Percentiles rank a stretch among this genome's conserved stretches.
phyloP scores from a whole-genome alignment of 2,888 invertebrate genomes.

The Agrotis puta region DNA sequence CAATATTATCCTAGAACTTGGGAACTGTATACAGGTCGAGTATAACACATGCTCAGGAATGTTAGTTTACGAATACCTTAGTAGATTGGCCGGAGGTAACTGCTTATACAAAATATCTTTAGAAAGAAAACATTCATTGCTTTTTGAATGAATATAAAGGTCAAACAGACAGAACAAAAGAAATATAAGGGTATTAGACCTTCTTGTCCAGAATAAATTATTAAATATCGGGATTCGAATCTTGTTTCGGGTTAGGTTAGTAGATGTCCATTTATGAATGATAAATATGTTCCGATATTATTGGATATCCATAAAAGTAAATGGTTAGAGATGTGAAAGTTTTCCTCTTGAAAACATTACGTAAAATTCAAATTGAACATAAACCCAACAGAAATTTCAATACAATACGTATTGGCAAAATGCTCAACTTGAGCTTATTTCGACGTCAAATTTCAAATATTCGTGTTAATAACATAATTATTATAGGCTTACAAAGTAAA shows the following conservation, averaged over 20 bases:
- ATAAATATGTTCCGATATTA: slow-evolving; percentile 9
- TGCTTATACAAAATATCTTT: slow-evolving; percentile 13
- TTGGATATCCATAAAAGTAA: neutral
- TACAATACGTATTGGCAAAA: slow-evolving; percentile 11
- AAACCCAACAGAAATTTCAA: neutral
- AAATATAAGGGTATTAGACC: slow-evolving; percentile 24
- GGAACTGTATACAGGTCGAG: slow-evolving; percentile 8
- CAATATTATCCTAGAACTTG: slow-evolving; percentile 50
- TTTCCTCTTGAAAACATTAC: neutral
- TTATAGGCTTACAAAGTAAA: slow-evolving; percentile 34
- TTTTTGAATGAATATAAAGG: slow-evolving; percentile 10
- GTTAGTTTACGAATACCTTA: slow-evolving; percentile 47
- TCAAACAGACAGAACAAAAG: neutral
- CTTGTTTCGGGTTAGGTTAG: slow-evolving; percentile 8
- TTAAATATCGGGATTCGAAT: slow-evolving; percentile 34
- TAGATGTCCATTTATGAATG: slow-evolving; percentile 30
- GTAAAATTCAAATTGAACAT: neutral
- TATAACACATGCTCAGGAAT: slow-evolving; percentile 25
- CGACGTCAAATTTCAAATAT: slow-evolving; percentile 26
- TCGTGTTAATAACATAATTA: slow-evolving; percentile 30
- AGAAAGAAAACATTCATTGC: slow-evolving; percentile 16
- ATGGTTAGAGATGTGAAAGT: neutral
- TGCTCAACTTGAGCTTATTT: neutral
- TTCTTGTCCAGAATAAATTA: slow-evolving; percentile 36
- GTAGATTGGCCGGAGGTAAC: slow-evolving; percentile 23